A percentile compares a stretch with the other conserved stretches of the same genome.
phyloP scores from a whole-genome alignment of 1,140 invertebrate species.

The Asobara japonica region DNA sequence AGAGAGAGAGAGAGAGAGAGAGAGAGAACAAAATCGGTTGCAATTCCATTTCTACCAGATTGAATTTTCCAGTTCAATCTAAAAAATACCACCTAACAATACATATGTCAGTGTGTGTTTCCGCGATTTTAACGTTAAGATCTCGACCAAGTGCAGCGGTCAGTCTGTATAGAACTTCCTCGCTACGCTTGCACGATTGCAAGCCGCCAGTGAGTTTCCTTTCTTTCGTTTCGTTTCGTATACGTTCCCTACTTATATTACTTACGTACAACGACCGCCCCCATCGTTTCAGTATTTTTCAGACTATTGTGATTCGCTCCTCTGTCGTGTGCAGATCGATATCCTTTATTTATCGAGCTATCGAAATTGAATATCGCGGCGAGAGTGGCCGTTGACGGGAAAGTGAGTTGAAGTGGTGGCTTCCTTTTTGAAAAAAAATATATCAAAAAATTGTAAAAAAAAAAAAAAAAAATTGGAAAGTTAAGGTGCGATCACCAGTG shows the following conservation, averaged over 20 bases:
- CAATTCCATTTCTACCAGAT: too few relatives aligned
- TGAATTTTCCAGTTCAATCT: background rate
- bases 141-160: slow-evolving; percentile 34
- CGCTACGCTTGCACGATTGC: slow-evolving; percentile 32
- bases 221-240: slow-evolving; percentile 19
- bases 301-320: background rate
- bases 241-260: slow-evolving; percentile 16
- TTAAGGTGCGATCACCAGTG: background rate
- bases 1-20: too few relatives aligned
- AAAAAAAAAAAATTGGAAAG: too few relatives aligned
- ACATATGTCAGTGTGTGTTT: background rate
- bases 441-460: too few relatives aligned
- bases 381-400: background rate
- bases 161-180: slow-evolving; percentile 8
- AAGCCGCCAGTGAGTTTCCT: slow-evolving; percentile 26
- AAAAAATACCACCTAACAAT: background rate
- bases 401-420: too few relatives aligned
- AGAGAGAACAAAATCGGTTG: too few relatives aligned
- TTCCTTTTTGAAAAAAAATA: too few relatives aligned
- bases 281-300: background rate
- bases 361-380: background rate
- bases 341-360: background rate
- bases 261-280: background rate
- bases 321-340: slow-evolving; percentile 15
- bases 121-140: slow-evolving; percentile 21